Base-by-base conservation (phyloP, 2,888 invertebrate genomes). In the Ennomos fuscantarius region DNA sequence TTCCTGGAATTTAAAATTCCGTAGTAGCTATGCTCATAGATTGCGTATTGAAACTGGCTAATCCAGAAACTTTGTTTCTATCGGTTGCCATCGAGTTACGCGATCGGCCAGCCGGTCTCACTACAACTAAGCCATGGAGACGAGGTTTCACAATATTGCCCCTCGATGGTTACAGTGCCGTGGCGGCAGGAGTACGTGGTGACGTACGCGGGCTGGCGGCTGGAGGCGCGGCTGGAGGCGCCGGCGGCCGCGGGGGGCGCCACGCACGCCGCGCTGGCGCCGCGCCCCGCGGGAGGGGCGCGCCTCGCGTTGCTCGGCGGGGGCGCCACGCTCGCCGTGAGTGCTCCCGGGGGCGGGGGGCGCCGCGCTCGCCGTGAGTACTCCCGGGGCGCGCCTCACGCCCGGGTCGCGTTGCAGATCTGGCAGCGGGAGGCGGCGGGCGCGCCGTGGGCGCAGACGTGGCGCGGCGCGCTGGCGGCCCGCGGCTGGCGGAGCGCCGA, bases 131-230 rank as follows among this genome's bases (percentile, higher is more conserved):
- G 15, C 15, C 15, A 15, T 15, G 15, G 24, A 24, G 24, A 24
- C 24, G 24, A 24, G 24, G 24, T 6, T 24, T 24, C 12, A 6
- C 11, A 33, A n/a, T 9, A 31, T 42, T 2, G 2, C 1, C 10
- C 1, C 40, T 40, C 1, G 43, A 11, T 12, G 1, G 12, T 15
- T 9, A 32, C 50, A 32, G 73, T 68, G 54, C 64, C 66, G 24
- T 85, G 87, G 85, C 82, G 82, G 9, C 72, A 71, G 39, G 79
- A 84, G 66, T 79, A 71, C 65, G 72, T 71, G 58, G 55, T 64
- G 36, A 54, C 69, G 57, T 60, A 45, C 49, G 76, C 79, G 40
- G 53, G 43, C 6, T 40, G 59, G 62, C 36, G 53, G 63, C 44
- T 60, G 65, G 60, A 51, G 51, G 63, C 54, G 53, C 51, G 47